Conservation (phyloP, 2,797 vertebrate genomes). For the Myotis pilosus region DNA sequence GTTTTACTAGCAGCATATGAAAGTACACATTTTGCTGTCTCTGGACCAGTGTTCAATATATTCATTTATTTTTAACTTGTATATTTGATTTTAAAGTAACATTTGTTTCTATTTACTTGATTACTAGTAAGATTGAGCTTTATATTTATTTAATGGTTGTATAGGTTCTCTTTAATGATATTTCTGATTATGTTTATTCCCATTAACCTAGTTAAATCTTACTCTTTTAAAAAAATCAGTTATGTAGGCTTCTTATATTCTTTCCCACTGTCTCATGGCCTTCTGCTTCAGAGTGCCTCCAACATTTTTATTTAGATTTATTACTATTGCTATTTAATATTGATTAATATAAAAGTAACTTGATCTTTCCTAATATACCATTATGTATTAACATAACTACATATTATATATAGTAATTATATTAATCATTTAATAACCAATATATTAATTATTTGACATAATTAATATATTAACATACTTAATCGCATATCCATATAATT, state of each 20-base stretch:
- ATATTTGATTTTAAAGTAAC: slow-evolving; percentile 26
- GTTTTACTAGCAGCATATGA: not conserved
- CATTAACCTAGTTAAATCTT: slow-evolving; percentile 7
- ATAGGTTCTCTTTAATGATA: not conserved
- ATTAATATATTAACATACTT: slow-evolving; percentile 45
- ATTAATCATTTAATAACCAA: not conserved
- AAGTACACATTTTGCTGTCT: not conserved
- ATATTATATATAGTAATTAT: not conserved
- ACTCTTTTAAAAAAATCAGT: not conserved
- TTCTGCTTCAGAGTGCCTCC: slow-evolving; percentile 18
- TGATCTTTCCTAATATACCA: slow-evolving; percentile 22
- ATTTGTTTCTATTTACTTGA: slow-evolving; percentile 28
- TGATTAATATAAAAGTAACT: not conserved
- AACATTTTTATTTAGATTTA: slow-evolving; percentile 3
- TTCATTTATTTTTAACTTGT: slow-evolving; percentile 23
- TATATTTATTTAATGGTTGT: slow-evolving; percentile 6
- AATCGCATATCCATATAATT: slow-evolving; percentile 1
- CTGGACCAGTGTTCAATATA: not conserved
- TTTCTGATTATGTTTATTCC: slow-evolving; percentile 37
- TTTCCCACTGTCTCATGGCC: not conserved
- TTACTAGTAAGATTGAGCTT: not conserved
- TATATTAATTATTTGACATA: slow-evolving; percentile 38
- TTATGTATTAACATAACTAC: slow-evolving; percentile 22
- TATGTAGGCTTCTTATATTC: not conserved
- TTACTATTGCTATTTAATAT: slow-evolving; percentile 8